These are phyloP conservation scores for Bergia sp. DNA, from an alignment of 92 coral and sea anemone genomes.

Conservation along the genomic window DNA sequence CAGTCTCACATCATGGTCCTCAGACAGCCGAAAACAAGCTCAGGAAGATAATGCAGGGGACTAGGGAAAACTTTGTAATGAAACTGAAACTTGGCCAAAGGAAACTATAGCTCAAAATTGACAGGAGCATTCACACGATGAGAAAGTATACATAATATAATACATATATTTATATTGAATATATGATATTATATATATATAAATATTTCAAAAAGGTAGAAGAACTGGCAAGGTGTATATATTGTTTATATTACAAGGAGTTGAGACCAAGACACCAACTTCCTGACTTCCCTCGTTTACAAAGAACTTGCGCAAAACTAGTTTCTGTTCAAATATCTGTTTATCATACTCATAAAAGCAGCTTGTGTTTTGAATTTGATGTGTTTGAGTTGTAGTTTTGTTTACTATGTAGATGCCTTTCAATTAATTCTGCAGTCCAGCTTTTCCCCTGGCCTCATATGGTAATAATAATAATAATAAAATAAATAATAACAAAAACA, in stretches of 20 bases:
- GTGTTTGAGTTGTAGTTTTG: background rate
- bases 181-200: conserved; percentile 18
- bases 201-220: conserved; percentile 20
- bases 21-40: conserved; percentile 41
- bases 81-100: background rate
- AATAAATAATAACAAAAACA: no score
- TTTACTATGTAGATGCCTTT: background rate
- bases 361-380: conserved; percentile 1
- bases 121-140: background rate
- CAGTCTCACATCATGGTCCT: conserved; percentile 39
- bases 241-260: conserved; percentile 35
- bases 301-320: conserved; percentile 27
- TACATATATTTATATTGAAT: conserved; percentile 42
- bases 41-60: conserved; percentile 43
- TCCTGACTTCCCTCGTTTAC: background rate
- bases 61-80: background rate
- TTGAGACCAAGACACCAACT: background rate
- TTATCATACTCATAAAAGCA: conserved; percentile 36
- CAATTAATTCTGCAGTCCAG: background rate
- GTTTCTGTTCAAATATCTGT: conserved; percentile 24
- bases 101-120: background rate
- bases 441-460: background rate
- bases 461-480: no score
- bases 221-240: conserved; percentile 37
- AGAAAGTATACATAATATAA: conserved; percentile 26